Evolutionary conservation across 2,888 invertebrate genomes (phyloP), one percentile per base, ranked within the genome.

Genomic region (Adelognathus sp.): DNA sequence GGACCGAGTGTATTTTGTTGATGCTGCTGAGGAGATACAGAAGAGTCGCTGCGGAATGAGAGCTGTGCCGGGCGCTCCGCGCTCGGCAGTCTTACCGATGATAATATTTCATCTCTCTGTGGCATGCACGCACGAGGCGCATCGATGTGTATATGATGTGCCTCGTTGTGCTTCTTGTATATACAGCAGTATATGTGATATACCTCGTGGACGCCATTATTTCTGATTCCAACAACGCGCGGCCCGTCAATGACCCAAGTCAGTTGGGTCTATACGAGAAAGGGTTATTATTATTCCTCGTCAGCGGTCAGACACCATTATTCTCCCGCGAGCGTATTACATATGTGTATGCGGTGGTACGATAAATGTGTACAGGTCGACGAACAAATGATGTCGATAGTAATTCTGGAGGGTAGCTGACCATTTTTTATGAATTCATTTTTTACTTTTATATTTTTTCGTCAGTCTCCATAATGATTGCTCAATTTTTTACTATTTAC

Each of bases 241-340:
- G 54, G 24, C 69, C 54, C 81, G 82, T 82, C 82, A 82, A 79
- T 80, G 82, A 82, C 79, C 82, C 69, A 72, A 79, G 67, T 76
- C 82, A 63, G 67, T 76, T 70, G 56, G 76, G 76, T 52, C 66
- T 69, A 80, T 63, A 67, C 70, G 44, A 70, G 77, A n/a, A n/a
- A 64, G 79, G 36, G 36, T 36, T 36, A 36, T 83, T 83, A 84
- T 84, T 84, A 83, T 84, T 83, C 77, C 82, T 77, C 79, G 80
- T 82, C 82, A 66, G 75, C 76, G 78, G 73, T 63, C 74, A 82
- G 81, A 81, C 82, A 60, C 74, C 66, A 79, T 79, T 79, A 79
- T 79, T 79, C 70, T 79, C 77, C 7, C 27, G 44, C 70, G 54
- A 75, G 44, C 66, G 71, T 46, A 66, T 78, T 74, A 58, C 46